Percentiles rank a stretch among this genome's conserved stretches.
These are phyloP conservation scores for Cebidichthys violaceus DNA, from an alignment of 2,113 vertebrate species.

Conservation along the genomic window DNA sequence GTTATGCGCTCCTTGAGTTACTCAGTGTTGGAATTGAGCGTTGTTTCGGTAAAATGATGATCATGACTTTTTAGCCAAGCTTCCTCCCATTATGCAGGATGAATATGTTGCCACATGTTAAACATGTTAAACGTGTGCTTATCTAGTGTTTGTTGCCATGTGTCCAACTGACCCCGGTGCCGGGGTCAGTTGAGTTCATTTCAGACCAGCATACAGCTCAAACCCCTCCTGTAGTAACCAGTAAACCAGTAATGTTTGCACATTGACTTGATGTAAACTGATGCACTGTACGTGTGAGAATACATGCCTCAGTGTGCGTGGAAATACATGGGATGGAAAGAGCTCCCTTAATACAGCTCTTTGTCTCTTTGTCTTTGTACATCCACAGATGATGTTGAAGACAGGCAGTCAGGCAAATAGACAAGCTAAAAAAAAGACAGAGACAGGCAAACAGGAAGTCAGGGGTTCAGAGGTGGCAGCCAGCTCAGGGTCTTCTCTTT, in stretches of 20 bases:
- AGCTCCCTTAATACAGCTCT: constrained; percentile 20
- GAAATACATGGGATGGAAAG: constrained; percentile 30
- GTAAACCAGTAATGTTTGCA: constrained; percentile 7
- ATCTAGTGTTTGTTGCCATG: not conserved
- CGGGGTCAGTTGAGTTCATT: not conserved
- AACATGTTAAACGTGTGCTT: not conserved
- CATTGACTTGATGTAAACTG: not conserved
- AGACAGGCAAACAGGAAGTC: constrained; percentile 56
- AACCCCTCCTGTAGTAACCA: not conserved
- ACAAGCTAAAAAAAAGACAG: constrained; percentile 30
- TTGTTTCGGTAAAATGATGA: not conserved
- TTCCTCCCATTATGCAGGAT: not conserved
- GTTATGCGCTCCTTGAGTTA: too few species aligned
- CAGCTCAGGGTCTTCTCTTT: constrained; percentile 30
- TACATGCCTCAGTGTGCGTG: not conserved
- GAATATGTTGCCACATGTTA: not conserved
- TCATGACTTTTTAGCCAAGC: not conserved
- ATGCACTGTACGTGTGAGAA: constrained; percentile 1
- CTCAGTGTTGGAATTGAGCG: too few species aligned
- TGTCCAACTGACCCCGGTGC: too few species aligned
- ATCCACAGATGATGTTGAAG: constrained; percentile 44
- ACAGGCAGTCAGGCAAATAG: constrained; percentile 27
- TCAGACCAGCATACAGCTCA: not conserved
- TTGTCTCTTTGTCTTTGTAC: constrained; percentile 37
- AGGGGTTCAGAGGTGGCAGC: constrained; percentile 50